Base-by-base conservation (phyloP, 2,888 invertebrate species). In the Therioaphis trifolii region DNA sequence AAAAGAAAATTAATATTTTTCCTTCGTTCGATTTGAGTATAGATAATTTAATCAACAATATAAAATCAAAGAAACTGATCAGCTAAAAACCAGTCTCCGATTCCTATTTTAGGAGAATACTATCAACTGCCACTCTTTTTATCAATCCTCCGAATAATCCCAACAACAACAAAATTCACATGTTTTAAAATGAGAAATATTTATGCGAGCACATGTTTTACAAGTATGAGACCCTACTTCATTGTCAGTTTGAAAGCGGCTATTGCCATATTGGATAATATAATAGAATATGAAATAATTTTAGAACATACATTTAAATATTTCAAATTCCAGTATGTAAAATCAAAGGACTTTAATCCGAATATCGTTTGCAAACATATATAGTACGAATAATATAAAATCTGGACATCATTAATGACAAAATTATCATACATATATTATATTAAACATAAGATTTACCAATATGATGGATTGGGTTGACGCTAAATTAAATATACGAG, bases 121-220 rank as follows among this genome's bases (percentile, higher is more conserved):
- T 9, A 12, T 9, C 15, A 29, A 12, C 61, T 14, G 0, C 46
- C 29, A 52, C 5, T 49, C n/a, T 63, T 63, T 29, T 77, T 77
- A 76, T 63, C 46, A 63, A 63, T 80, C 69, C 18, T 66, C n/a
- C 7, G 14, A 9, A 52, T n/a, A 58, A 35, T 63, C 49, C 49
- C 58, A 63, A 63, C 35, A 52, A 52, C 40, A 52, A 78, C 12
- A 55, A 40, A 69, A 82, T 24, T 15, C 46, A 24, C 63, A 69
- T 35, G 72, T 35, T 72, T 12, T 52, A 82, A 71, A 82, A 72
- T 72, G 49, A 63, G 46, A 82, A 14, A 82, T 82, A 61, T 82
- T 72, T 63, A 82, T 82, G 80, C 80, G 46, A 35, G 63, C 80
- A 61, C 80, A 72, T 72, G 80, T 72, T 82, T 46, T n/a, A n/a